These are phyloP conservation scores for Dryoscopus gambensis DNA, from an alignment of 2,113 vertebrate species.

Conservation along the genomic window DNA sequence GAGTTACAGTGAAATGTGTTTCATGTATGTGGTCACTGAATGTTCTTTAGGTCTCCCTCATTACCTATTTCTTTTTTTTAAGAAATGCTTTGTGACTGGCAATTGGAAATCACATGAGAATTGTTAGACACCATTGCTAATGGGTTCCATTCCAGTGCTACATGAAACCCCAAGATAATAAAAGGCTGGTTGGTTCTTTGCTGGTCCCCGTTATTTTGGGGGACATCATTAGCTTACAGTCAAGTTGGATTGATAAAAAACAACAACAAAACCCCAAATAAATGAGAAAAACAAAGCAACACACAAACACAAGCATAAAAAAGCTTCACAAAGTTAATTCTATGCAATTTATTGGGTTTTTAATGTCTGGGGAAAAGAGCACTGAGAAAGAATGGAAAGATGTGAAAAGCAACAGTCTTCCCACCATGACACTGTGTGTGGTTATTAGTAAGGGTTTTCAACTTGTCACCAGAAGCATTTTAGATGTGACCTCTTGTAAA, in stretches of 20 bases:
- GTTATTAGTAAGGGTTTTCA: neutral
- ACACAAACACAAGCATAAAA: neutral
- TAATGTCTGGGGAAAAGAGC: neutral
- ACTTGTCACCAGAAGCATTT: neutral
- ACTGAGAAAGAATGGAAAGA: neutral
- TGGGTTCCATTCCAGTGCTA: constrained; percentile 54
- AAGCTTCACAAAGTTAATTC: neutral
- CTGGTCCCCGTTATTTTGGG: constrained; percentile 10
- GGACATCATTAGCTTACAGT: neutral
- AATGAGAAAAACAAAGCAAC: neutral
- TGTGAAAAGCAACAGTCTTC: neutral
- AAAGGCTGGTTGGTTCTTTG: neutral
- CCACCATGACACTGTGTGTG: accelerated
- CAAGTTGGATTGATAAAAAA: neutral
- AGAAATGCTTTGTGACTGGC: neutral
- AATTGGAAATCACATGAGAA: neutral
- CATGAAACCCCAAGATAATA: neutral
- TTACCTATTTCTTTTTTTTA: neutral
- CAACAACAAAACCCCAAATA: neutral
- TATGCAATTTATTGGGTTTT: neutral
- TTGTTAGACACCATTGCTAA: neutral
- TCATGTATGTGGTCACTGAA: neutral
- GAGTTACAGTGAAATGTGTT: neutral
- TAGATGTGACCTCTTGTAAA: neutral
- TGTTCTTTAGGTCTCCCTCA: neutral